A percentile compares a stretch with the other conserved stretches of the same genome.
Conservation (phyloP, 2,113 vertebrate genomes). For the Xiphophorus hellerii region DNA sequence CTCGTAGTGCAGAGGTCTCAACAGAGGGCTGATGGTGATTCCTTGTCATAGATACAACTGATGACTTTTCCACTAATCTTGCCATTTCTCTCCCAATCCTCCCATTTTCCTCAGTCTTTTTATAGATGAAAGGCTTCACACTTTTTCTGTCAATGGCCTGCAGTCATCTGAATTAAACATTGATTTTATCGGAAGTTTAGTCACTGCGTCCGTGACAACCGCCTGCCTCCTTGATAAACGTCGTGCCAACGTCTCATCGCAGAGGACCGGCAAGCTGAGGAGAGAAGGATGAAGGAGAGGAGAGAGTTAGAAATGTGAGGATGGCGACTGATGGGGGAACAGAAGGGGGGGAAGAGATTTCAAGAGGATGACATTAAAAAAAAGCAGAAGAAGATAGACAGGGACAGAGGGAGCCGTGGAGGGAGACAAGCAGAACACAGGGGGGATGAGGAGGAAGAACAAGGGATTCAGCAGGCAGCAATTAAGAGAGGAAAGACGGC, state of each 20-base stretch:
- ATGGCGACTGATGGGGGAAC: background rate
- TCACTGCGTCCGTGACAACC: constrained; percentile 64
- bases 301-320: constrained; percentile 39
- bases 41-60: constrained; percentile 63
- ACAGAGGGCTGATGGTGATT: constrained; percentile 35
- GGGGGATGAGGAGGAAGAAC: constrained; percentile 72
- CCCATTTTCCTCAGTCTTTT: constrained; percentile 70
- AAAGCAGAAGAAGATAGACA: constrained; percentile 56
- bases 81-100: constrained; percentile 60
- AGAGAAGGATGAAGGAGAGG: constrained; percentile 51
- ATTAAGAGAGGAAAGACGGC: constrained; percentile 71
- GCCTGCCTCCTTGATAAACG: constrained; percentile 48
- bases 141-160: constrained; percentile 82
- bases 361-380: constrained; percentile 60
- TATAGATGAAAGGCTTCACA: constrained; percentile 84
- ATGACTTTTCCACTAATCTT: constrained; percentile 76
- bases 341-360: constrained; percentile 25
- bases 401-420: constrained; percentile 52
- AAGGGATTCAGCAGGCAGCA: constrained; percentile 70
- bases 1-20: constrained; percentile 35
- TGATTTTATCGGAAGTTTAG: constrained; percentile 83
- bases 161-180: constrained; percentile 85
- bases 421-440: constrained; percentile 64
- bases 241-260: constrained; percentile 35
- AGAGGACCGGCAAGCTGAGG: constrained; percentile 32